phyloP scores from a whole-genome alignment of 2,113 vertebrate species.

The Prionailurus viverrinus region DNA sequence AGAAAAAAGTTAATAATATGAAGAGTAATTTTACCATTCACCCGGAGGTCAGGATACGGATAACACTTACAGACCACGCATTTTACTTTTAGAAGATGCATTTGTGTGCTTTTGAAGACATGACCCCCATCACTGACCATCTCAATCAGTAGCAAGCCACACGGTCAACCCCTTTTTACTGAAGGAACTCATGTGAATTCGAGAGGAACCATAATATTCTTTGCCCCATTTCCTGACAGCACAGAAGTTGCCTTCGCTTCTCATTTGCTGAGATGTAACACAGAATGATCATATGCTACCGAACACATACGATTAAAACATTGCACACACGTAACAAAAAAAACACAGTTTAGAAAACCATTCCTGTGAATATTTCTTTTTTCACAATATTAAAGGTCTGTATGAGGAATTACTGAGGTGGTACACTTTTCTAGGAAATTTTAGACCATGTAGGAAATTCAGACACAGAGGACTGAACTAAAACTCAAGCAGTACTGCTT shows the following conservation, averaged over 20 bases:
- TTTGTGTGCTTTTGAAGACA: neutral
- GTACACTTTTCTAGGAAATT: neutral
- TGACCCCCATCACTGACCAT: neutral
- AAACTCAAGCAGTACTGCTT: neutral
- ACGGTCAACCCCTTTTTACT: neutral
- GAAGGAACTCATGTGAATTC: neutral
- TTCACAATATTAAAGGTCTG: neutral
- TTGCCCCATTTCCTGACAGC: neutral
- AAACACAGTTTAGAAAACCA: slow-evolving; percentile 28
- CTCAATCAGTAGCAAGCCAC: neutral
- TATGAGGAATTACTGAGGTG: neutral
- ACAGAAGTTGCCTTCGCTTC: neutral
- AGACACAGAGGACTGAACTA: slow-evolving; percentile 3
- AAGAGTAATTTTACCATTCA: slow-evolving; percentile 4
- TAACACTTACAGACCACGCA: neutral
- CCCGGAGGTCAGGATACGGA: neutral
- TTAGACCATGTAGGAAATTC: neutral
- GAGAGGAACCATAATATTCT: neutral
- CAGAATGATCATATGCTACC: neutral
- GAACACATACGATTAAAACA: neutral
- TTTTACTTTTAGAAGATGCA: neutral
- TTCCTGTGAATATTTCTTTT: slow-evolving; percentile 7
- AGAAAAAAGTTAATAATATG: slow-evolving; percentile 4
- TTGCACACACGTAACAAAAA: neutral
- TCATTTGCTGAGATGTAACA: slow-evolving; percentile 2